Evolutionary conservation across 1,140 invertebrate genomes (phyloP).

Genomic region (Prorops nasuta): DNA sequence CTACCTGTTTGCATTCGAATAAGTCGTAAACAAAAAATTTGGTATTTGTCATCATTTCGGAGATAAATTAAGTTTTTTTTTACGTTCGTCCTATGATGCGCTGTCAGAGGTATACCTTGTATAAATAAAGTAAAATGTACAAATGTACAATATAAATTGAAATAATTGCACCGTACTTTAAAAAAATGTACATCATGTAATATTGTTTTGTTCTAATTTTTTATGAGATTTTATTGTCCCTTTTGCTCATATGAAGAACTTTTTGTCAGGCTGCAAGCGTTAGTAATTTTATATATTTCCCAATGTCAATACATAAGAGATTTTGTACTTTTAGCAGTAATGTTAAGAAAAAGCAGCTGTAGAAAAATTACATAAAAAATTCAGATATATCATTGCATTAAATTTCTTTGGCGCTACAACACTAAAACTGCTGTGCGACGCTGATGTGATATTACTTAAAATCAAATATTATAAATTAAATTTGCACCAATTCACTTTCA

Average conservation of each 20-base stretch:
- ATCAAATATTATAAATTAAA: too few species aligned
- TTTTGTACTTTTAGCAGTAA: neutral
- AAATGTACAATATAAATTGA: neutral
- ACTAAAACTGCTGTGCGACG: too few species aligned
- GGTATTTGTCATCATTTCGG: neutral
- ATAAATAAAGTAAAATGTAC: neutral
- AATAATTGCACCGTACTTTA: neutral
- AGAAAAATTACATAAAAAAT: too few species aligned
- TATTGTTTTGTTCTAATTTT: neutral
- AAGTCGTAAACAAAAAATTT: neutral
- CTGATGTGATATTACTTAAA: too few species aligned
- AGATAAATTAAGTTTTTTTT: neutral
- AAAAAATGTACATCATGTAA: neutral
- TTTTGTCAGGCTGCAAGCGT: neutral
- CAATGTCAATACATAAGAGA: neutral
- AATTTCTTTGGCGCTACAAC: too few species aligned
- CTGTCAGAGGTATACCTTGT: too few species aligned
- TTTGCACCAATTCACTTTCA: too few species aligned
- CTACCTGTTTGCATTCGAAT: neutral
- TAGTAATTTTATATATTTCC: neutral
- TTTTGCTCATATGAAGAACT: neutral
- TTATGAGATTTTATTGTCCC: neutral
- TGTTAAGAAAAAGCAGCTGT: neutral
- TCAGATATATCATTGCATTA: too few species aligned
- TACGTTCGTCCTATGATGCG: too few species aligned